Conservation (phyloP, 2,797 vertebrate species). For the Pristis pectinata region DNA sequence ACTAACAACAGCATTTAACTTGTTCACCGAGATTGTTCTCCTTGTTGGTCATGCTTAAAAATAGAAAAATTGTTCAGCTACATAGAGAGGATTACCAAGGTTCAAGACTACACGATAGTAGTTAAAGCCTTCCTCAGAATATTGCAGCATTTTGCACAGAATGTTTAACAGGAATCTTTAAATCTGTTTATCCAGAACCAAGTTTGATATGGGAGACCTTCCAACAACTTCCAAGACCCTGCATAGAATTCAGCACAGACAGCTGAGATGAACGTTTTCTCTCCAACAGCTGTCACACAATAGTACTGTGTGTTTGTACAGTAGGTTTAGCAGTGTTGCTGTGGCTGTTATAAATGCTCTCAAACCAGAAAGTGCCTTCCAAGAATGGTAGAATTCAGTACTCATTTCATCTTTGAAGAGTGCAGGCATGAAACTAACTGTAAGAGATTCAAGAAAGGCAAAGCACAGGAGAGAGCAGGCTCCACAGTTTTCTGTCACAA, state of each 20-base stretch:
- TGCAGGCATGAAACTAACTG: too few species aligned
- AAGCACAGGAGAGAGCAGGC: too few species aligned
- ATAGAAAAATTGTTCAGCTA: background rate
- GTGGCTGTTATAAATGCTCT: too few species aligned
- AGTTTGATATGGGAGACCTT: too few species aligned
- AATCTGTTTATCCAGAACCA: background rate
- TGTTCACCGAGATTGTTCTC: background rate
- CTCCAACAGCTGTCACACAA: background rate
- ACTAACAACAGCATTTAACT: constrained; percentile 19
- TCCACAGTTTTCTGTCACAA: too few species aligned
- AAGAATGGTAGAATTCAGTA: too few species aligned
- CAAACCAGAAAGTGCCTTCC: too few species aligned
- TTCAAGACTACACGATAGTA: background rate
- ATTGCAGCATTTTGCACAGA: background rate
- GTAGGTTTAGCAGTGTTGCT: background rate
- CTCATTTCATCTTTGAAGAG: too few species aligned
- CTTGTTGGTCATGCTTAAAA: background rate
- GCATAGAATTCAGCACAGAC: background rate
- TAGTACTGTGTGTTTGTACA: background rate
- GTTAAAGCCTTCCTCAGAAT: background rate
- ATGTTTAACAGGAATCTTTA: background rate
- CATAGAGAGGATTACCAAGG: background rate
- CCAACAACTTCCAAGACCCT: background rate
- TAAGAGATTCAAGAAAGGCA: too few species aligned
- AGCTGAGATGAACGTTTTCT: background rate